phyloP scores from a whole-genome alignment of 2,888 invertebrate genomes.

The Drosophila setosimentum region DNA sequence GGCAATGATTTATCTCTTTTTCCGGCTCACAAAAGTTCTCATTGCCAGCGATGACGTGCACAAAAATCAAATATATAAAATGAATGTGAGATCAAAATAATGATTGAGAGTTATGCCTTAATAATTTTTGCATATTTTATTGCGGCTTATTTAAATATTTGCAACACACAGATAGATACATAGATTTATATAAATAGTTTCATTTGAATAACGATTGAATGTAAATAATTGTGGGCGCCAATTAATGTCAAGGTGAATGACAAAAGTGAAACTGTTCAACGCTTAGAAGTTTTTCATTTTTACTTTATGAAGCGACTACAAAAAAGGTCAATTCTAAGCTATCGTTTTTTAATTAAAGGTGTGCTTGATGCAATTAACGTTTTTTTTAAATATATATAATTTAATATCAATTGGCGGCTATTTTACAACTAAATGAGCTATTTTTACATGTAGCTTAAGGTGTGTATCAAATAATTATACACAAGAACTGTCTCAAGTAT shows the following conservation, averaged over 20 bases:
- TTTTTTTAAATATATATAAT: constrained; percentile 9
- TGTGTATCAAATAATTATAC: no score
- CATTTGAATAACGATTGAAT: constrained; percentile 16
- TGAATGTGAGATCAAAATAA: constrained; percentile 15
- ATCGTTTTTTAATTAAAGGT: constrained; percentile 20
- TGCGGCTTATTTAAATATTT: constrained; percentile 34
- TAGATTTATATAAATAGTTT: neutral
- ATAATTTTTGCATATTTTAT: constrained; percentile 20
- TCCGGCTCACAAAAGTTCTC: constrained; percentile 31
- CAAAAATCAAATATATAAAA: constrained; percentile 37
- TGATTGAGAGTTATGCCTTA: constrained; percentile 41
- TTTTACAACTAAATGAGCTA: neutral
- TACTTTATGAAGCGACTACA: neutral
- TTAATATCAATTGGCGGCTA: neutral
- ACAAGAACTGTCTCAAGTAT: neutral
- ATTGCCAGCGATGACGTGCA: constrained; percentile 53
- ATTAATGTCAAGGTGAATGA: constrained; percentile 52
- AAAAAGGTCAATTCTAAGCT: neutral
- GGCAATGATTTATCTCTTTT: constrained; percentile 43
- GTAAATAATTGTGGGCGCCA: constrained; percentile 40
- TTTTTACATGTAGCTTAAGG: no score
- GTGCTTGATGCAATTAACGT: constrained; percentile 10
- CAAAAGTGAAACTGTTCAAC: constrained; percentile 48
- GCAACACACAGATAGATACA: neutral
- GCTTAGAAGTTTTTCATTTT: constrained; percentile 4